Percentiles rank a stretch among this genome's conserved stretches.
Evolutionary conservation across 35 echinoderm and acorn worm genomes (phyloP).

Genomic region (Diadema setosum): DNA sequence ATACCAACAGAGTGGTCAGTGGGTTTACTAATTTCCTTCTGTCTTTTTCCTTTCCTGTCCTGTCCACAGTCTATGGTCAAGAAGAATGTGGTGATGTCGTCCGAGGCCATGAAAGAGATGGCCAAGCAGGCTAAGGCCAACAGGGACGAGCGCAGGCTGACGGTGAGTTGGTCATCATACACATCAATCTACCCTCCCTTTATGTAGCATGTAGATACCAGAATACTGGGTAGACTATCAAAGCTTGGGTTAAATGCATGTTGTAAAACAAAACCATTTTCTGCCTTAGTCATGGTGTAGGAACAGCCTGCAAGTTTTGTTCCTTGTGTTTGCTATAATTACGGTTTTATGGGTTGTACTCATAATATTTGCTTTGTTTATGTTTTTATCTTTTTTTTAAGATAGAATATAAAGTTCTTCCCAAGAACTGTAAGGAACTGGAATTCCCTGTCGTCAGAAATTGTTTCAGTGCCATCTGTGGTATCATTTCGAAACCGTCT

Average conservation of each 20-base stretch:
- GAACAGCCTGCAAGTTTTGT: not conserved
- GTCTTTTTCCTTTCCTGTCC: not conserved
- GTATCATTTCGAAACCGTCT: no score
- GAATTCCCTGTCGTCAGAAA: no score
- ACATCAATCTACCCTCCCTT: not conserved
- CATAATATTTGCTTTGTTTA: no score
- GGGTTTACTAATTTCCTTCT: no score
- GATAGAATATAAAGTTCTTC: no score
- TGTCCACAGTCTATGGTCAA: slow-evolving; percentile 84
- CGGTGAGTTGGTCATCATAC: not conserved
- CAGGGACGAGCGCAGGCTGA: slow-evolving; percentile 75
- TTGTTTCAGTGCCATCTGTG: no score
- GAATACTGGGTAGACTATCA: not conserved
- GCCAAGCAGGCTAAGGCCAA: slow-evolving; percentile 96
- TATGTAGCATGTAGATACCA: not conserved
- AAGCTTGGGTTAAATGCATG: not conserved
- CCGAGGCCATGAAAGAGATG: slow-evolving; percentile 98
- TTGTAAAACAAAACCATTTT: not conserved
- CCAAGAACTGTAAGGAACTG: no score
- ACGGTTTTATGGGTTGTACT: no score
- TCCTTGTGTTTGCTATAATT: no score
- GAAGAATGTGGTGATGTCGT: slow-evolving; percentile 98
- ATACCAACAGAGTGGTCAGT: no score
- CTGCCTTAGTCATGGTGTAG: not conserved
- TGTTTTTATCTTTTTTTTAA: no score